phyloP scores from a whole-genome alignment of 2,797 vertebrate genomes.

The Lycodopsis pacificus region DNA sequence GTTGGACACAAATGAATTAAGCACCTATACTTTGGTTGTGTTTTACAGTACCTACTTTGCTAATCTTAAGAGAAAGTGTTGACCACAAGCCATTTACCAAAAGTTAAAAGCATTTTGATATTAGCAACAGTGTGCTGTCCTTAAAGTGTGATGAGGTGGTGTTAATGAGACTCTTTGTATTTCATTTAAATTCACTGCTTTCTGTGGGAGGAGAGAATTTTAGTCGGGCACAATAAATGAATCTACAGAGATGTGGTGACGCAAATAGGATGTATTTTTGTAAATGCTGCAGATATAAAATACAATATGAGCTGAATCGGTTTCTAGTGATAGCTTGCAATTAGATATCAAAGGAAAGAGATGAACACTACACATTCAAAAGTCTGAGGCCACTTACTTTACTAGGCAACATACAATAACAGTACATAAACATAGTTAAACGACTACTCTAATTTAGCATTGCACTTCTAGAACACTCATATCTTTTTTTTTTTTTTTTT shows the following conservation, averaged over 20 bases:
- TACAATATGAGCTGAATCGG: background rate
- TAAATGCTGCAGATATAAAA: slow-evolving; percentile 12
- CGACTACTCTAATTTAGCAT: no score
- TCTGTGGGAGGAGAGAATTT: slow-evolving; percentile 14
- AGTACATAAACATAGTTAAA: no score
- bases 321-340: background rate
- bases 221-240: background rate
- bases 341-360: background rate
- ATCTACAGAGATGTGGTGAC: background rate
- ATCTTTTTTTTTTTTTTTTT: background rate
- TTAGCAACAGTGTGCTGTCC: slow-evolving; percentile 28
- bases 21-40: background rate
- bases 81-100: slow-evolving; percentile 35
- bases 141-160: slow-evolving; percentile 43
- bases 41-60: no score
- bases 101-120: slow-evolving; percentile 45
- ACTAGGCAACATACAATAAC: no score
- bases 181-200: slow-evolving; percentile 32
- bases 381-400: background rate
- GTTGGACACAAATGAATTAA: background rate
- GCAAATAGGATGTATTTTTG: slow-evolving; percentile 17
- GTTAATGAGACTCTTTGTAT: slow-evolving; percentile 29
- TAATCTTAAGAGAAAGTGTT: no score
- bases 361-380: background rate
- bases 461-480: no score